Evolutionary conservation across 2,113 vertebrate species (phyloP).

Genomic region (Eubucco bourcierii): DNA sequence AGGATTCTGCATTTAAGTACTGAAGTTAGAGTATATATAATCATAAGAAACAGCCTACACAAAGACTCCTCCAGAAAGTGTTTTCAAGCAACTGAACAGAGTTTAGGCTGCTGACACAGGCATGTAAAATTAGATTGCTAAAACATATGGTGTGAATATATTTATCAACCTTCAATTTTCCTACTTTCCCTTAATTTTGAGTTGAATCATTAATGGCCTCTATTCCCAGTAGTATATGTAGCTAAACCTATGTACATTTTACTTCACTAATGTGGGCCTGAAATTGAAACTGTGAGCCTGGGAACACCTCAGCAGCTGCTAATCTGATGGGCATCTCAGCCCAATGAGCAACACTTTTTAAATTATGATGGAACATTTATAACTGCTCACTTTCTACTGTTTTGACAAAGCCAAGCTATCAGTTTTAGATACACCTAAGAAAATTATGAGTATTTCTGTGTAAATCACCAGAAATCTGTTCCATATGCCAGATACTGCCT

Average conservation of each 20-base stretch:
- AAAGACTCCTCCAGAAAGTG: conserved; percentile 62
- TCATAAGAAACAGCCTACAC: conserved; percentile 59
- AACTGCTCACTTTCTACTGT: background rate
- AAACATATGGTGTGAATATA: conserved; percentile 66
- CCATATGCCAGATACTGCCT: background rate
- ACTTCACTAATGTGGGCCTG: background rate
- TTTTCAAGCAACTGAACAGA: conserved; percentile 55
- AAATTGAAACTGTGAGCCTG: background rate
- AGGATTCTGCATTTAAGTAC: background rate
- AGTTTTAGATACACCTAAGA: background rate
- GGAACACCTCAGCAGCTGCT: background rate
- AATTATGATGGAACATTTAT: background rate
- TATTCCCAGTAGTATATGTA: background rate
- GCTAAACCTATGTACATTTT: background rate
- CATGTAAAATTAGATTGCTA: conserved; percentile 56
- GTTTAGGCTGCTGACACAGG: conserved; percentile 62
- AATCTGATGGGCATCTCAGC: background rate
- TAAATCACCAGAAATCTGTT: background rate
- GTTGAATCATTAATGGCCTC: conserved; percentile 5
- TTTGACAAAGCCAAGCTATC: background rate
- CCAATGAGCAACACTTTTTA: background rate
- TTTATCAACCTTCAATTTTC: conserved; percentile 49
- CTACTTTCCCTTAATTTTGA: conserved; percentile 30
- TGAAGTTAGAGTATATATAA: conserved; percentile 42
- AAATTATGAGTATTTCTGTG: background rate